Percentiles rank a stretch among this genome's conserved stretches.
Evolutionary conservation across 1,140 invertebrate species (phyloP).

Genomic region (Drosophila subpulchrella): DNA sequence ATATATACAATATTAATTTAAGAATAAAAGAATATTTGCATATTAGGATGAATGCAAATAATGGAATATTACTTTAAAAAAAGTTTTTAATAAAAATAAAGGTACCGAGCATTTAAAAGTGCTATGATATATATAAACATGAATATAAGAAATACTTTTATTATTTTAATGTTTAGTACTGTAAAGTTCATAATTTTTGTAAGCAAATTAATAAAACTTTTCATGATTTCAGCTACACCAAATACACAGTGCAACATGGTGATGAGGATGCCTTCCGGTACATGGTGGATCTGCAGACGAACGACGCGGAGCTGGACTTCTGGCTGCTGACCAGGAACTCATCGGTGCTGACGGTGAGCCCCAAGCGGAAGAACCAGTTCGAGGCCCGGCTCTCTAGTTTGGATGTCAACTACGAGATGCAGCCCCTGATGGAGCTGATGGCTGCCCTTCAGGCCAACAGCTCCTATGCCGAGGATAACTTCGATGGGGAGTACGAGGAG

Average conservation of each 20-base stretch:
- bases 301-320: conserved; percentile 62
- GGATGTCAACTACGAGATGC: conserved; percentile 57
- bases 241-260: conserved; percentile 71
- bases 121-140: no score
- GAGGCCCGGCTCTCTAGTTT: conserved; percentile 57
- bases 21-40: no score
- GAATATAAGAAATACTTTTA: no score
- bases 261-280: conserved; percentile 57
- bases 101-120: no score
- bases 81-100: no score
- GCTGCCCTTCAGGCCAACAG: conserved; percentile 58
- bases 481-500: conserved; percentile 37
- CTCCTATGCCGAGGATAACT: conserved; percentile 47
- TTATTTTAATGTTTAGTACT: no score
- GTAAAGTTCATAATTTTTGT: no score
- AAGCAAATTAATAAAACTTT: neutral
- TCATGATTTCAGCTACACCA: conserved; percentile 54
- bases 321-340: conserved; percentile 70
- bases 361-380: conserved; percentile 45
- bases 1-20: no score
- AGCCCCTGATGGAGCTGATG: conserved; percentile 73
- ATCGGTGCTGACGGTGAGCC: conserved; percentile 68
- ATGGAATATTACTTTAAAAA: no score
- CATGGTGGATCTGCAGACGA: conserved; percentile 74
- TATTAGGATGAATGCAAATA: no score